A percentile compares a stretch with the other conserved stretches of the same genome.
phyloP scores from a whole-genome alignment of 2,797 vertebrate species.

The Denticeps clupeoides region DNA sequence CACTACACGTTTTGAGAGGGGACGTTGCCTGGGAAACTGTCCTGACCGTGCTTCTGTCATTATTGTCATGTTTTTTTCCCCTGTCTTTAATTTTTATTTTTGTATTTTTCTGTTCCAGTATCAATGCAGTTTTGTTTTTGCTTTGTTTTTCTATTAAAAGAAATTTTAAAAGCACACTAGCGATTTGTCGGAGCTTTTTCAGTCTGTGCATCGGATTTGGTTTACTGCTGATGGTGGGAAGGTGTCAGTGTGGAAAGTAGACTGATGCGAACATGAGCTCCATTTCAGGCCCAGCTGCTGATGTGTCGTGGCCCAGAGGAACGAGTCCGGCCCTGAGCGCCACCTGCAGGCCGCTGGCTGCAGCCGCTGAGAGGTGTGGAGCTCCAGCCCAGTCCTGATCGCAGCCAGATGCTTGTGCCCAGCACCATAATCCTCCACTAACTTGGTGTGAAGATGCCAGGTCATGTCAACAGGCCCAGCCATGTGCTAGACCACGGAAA shows the following conservation, averaged over 20 bases:
- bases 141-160: slow-evolving; percentile 65
- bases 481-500: no score
- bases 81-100: slow-evolving; percentile 53
- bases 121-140: no score
- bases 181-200: slow-evolving; percentile 40
- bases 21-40: slow-evolving; percentile 42
- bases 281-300: no score
- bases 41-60: slow-evolving; percentile 34
- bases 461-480: no score
- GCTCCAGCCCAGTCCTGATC: no score
- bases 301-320: no score
- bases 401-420: no score
- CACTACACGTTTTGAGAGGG: slow-evolving; percentile 30
- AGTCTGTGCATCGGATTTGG: slow-evolving; percentile 9
- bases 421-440: no score
- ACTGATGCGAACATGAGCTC: no score
- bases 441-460: no score
- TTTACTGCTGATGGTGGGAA: not conserved
- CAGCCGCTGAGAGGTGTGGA: no score
- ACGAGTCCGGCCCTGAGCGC: slow-evolving; percentile 18
- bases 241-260: not conserved
- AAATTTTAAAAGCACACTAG: slow-evolving; percentile 37
- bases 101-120: slow-evolving; percentile 37
- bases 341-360: slow-evolving; percentile 32
- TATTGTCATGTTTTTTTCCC: slow-evolving; percentile 48